A percentile compares a stretch with the other conserved stretches of the same genome.
phyloP scores from a whole-genome alignment of 2,888 invertebrate genomes.

The Byasa hedistus region DNA sequence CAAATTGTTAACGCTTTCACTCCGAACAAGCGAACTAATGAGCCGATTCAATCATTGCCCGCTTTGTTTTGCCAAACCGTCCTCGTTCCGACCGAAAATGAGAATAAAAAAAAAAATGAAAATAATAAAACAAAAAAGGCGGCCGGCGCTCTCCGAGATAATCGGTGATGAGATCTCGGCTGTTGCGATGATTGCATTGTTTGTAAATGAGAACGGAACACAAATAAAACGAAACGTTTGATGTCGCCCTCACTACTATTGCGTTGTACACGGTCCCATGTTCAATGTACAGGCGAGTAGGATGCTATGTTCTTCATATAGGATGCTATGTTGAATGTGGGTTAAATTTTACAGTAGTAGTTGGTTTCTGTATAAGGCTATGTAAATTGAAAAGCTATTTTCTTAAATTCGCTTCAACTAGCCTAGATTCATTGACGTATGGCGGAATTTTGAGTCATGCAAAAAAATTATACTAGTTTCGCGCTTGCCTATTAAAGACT shows the following conservation, averaged over 20 bases:
- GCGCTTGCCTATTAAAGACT: too few species aligned
- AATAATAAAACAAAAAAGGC: conserved; percentile 39
- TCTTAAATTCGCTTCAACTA: too few species aligned
- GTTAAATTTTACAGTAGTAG: too few species aligned
- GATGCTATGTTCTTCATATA: background rate
- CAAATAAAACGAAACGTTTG: conserved; percentile 56
- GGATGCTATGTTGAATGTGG: background rate
- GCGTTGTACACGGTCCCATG: conserved; percentile 5
- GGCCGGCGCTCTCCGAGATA: conserved; percentile 50
- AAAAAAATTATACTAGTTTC: too few species aligned
- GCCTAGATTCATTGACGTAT: too few species aligned
- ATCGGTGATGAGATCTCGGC: conserved; percentile 63
- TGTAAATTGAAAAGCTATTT: too few species aligned
- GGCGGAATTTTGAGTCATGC: too few species aligned
- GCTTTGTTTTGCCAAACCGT: conserved; percentile 52
- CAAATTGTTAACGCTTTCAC: conserved; percentile 45
- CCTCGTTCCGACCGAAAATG: conserved; percentile 41
- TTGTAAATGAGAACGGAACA: conserved; percentile 68
- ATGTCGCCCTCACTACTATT: conserved; percentile 45
- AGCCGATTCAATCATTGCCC: conserved; percentile 56
- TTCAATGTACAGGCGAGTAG: background rate
- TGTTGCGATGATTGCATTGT: conserved; percentile 62
- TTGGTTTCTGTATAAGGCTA: too few species aligned
- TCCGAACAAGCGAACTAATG: conserved; percentile 43
- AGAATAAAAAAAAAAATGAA: conserved; percentile 35